A percentile compares a stretch with the other conserved stretches of the same genome.
Conservation (phyloP, 2,113 vertebrate genomes). For the Chaenocephalus aceratus region DNA sequence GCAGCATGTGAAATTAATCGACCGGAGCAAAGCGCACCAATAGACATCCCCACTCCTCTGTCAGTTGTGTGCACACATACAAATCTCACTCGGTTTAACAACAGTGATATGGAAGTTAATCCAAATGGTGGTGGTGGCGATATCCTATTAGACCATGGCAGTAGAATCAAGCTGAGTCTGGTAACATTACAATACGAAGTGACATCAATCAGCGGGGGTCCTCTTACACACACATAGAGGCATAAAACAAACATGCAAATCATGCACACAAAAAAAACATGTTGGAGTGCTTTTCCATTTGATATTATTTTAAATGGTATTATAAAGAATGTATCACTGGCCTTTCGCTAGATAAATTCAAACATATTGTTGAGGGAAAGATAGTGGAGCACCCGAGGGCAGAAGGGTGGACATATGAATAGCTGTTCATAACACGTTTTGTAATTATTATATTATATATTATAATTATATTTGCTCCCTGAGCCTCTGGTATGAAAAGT, state of each 20-base stretch:
- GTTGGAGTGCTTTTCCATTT: conserved; percentile 19
- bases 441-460: conserved; percentile 45
- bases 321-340: conserved; percentile 36
- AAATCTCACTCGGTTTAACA: conserved; percentile 63
- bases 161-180: conserved; percentile 78
- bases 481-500: conserved; percentile 42
- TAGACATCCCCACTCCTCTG: conserved; percentile 42
- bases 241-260: conserved; percentile 75
- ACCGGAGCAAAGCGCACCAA: conserved; percentile 59
- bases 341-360: conserved; percentile 48
- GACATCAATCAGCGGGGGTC: conserved; percentile 77
- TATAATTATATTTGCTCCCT: conserved; percentile 43
- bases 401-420: conserved; percentile 51
- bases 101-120: conserved; percentile 77
- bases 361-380: conserved; percentile 43
- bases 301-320: conserved; percentile 34
- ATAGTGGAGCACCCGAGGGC: conserved; percentile 42
- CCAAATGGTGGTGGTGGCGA: conserved; percentile 79
- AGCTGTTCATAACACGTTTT: conserved; percentile 52
- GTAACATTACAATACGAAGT: conserved; percentile 74
- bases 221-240: conserved; percentile 61
- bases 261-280: conserved; percentile 40
- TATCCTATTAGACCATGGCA: conserved; percentile 79
- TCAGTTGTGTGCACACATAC: conserved; percentile 47
- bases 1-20: conserved; percentile 72